phyloP scores from a whole-genome alignment of 2,797 vertebrate genomes.

The Tokudaia tokunoshimensis region DNA sequence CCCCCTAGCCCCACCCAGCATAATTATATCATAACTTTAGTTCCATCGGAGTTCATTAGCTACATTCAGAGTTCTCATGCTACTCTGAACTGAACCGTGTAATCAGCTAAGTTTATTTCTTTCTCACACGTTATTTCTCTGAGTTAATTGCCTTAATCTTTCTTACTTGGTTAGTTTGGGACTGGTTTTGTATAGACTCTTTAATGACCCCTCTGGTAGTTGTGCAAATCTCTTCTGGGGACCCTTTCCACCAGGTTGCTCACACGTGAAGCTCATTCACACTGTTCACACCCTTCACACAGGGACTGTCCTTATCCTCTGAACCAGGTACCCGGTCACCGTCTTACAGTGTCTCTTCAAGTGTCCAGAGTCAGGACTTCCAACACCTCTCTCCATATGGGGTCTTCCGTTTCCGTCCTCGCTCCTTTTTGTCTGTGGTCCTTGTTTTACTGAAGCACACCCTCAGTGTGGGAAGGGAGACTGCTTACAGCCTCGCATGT shows the following conservation, averaged over 20 bases:
- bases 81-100: not conserved
- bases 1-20: not conserved
- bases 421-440: not conserved
- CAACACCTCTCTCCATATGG: not conserved
- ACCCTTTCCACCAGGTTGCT: not conserved
- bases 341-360: not conserved
- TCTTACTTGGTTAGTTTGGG: not conserved
- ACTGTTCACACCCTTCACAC: not conserved
- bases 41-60: not conserved
- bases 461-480: not conserved
- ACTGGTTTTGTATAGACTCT: not conserved
- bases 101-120: not conserved
- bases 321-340: not conserved
- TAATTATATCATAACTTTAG: not conserved
- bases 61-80: not conserved
- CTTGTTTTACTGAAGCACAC: too few relatives aligned
- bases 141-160: not conserved
- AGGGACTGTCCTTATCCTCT: not conserved
- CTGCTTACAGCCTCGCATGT: not conserved
- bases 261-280: too few relatives aligned
- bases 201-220: not conserved
- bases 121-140: not conserved
- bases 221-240: not conserved
- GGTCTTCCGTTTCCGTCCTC: not conserved
- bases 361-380: not conserved